Evolutionary conservation across 2,113 vertebrate species (phyloP), one percentile per base, ranked within the genome.

Genomic region (Apteryx owenii): DNA sequence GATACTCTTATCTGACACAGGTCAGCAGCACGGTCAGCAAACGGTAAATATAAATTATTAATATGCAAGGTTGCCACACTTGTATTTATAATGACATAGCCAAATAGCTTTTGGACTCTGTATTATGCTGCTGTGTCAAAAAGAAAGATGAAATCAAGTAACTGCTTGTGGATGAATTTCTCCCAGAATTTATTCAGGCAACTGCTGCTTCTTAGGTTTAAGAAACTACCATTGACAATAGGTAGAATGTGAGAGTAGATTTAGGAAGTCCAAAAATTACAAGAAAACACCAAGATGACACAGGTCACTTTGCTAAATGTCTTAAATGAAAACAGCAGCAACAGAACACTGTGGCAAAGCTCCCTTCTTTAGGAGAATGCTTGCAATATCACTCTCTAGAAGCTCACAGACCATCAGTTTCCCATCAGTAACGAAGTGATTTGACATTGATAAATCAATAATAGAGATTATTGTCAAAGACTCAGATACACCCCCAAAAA

Each of bases 1-100:
- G 51, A 85, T 54, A 75, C 26, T 79, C 76, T 22, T n/a, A 84
- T 3, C 42, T 64, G 51, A 79, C n/a, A 76, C 20, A 82, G 50
- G 42, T 15, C 4, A 0, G 54, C 1, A 91, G 23, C 26, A 85
- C 46, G 68, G 65, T 71, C 76, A 80, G 75, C 79, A 94, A 91
- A 36, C 28, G 89, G 53, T 68, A 91, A 56, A 36, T 50, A 84
- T 70, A 31, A 94, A 91, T 90, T 94, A 88, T 40, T 88, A 82
- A 85, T 72, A 72, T 3, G 42, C 42, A 72, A 66, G 17, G 18
- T 20, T 75, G 42, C 23, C 66, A 88, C 18, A 21, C 3, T 68
- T 46, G 23, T 66, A 46, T 60, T 79, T 87, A 20, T 56, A 77
- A 66, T 33, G 81, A 76, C 62, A 80, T 1, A 82, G 54, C n/a